Percentiles rank a stretch among this genome's conserved stretches.
These are phyloP conservation scores for Phrixothrix hirtus DNA, from an alignment of 2,888 invertebrate genomes.

Conservation along the genomic window DNA sequence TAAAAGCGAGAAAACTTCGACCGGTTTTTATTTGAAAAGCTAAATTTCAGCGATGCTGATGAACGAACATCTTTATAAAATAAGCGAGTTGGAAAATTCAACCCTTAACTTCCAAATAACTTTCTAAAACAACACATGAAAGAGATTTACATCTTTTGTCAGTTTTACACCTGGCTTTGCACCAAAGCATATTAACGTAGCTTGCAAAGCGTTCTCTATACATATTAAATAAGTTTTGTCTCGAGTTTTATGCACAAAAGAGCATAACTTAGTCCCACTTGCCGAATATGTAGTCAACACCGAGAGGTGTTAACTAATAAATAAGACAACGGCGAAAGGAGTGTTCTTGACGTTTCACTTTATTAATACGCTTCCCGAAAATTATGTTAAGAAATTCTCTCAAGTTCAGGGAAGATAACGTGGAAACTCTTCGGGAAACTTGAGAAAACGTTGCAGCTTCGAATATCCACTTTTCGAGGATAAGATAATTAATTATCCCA, in stretches of 20 bases:
- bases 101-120: not conserved
- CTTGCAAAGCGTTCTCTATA: slow-evolving; percentile 6
- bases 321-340: not conserved
- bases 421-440: not conserved
- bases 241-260: slow-evolving; percentile 17
- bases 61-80: not conserved
- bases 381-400: not conserved
- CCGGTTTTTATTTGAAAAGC: not conserved
- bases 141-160: slow-evolving; percentile 11
- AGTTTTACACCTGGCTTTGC: slow-evolving; percentile 12
- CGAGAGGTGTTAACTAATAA: slow-evolving; percentile 1
- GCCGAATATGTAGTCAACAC: not conserved
- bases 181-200: slow-evolving; percentile 8
- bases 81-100: not conserved
- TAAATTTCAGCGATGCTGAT: too few species aligned
- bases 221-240: slow-evolving; percentile 17
- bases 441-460: not conserved
- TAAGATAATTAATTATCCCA: not conserved
- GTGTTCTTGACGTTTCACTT: slow-evolving; percentile 1
- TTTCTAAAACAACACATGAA: slow-evolving; percentile 7
- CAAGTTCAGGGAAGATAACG: not conserved
- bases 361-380: slow-evolving; percentile 1
- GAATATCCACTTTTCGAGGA: not conserved
- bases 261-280: slow-evolving; percentile 10
- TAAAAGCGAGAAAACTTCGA: not conserved